Base-by-base conservation (phyloP, 2,888 invertebrate species). In the Meteorus cinctellus region DNA sequence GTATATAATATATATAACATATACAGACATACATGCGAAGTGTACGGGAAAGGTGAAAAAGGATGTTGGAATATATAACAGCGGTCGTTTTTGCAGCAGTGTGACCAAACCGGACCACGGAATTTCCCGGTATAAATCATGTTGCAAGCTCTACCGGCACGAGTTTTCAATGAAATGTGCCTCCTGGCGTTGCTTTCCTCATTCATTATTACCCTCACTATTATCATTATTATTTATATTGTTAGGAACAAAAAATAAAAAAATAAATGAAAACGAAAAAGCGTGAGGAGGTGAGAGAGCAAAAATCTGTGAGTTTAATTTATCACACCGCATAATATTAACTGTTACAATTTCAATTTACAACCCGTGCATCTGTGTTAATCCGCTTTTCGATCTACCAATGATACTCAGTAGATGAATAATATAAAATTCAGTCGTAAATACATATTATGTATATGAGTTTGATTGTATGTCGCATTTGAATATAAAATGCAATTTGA, bases 91-190 rank as follows among this genome's bases (percentile, higher is more conserved):
- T 55, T 55, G 51, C 51, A 55, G 8, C 51, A 55, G 19, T 55
- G 51, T 55, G 51, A 55, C 51, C 51, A 55, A 6, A 55, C 51
- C 51, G 51, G 51, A 55, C 51, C 65, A 65, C 65, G 65, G 65
- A 65, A 65, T 65, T 65, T 55, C 65, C 65, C 36, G 65, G n/a
- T 34, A 65, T 65, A 65, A 65, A 65, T 65, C 65, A 65, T 65
- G 36, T 65, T 36, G 36, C 65, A 65, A 34, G 65, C 65, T 65
- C 34, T 36, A 34, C 34, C 36, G 6, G n/a, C 65, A 55, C 65
- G 36, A 65, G 65, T 65, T 65, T 41, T 65, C 36, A 65, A 65
- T 65, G 36, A 36, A 65, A 34, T 65, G 36, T 31, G 65, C 65
- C 36, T 36, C 34, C 34, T 34, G 36, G 36, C 31, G 36, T 65